Conservation (phyloP, 2,888 invertebrate species). For the Lasioglossum figueresi region DNA sequence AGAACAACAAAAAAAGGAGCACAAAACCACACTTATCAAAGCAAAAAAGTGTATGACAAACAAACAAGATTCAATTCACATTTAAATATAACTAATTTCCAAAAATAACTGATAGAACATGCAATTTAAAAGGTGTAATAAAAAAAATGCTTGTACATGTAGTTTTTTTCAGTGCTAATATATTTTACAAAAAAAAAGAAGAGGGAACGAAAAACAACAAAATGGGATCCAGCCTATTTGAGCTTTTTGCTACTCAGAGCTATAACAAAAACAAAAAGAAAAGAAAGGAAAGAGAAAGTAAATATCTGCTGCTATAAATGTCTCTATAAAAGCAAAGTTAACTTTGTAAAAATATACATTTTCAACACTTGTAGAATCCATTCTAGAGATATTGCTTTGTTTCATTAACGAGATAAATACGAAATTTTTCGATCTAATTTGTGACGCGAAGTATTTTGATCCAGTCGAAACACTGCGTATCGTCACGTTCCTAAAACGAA, state of each 20-base stretch:
- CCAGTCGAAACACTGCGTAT: constrained; percentile 74
- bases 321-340: constrained; percentile 51
- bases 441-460: constrained; percentile 70
- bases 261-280: constrained; percentile 28
- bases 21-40: constrained; percentile 2
- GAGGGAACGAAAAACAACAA: constrained; percentile 31
- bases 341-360: constrained; percentile 55
- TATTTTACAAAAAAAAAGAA: constrained; percentile 58
- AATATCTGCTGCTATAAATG: constrained; percentile 37
- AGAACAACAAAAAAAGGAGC: not conserved
- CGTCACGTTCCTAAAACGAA: constrained; percentile 71
- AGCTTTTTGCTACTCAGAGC: constrained; percentile 24
- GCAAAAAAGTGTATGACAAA: constrained; percentile 16
- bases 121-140: constrained; percentile 46
- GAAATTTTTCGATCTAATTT: constrained; percentile 57
- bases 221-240: constrained; percentile 53
- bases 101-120: constrained; percentile 33
- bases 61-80: constrained; percentile 29
- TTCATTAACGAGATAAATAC: constrained; percentile 52
- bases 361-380: constrained; percentile 43
- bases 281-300: constrained; percentile 43
- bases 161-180: constrained; percentile 54
- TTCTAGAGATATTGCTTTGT: constrained; percentile 27
- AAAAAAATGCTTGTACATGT: constrained; percentile 48
- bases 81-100: not conserved